phyloP scores from a whole-genome alignment of 64 coral and sea anemone genomes.

The Trachythela sp. region DNA sequence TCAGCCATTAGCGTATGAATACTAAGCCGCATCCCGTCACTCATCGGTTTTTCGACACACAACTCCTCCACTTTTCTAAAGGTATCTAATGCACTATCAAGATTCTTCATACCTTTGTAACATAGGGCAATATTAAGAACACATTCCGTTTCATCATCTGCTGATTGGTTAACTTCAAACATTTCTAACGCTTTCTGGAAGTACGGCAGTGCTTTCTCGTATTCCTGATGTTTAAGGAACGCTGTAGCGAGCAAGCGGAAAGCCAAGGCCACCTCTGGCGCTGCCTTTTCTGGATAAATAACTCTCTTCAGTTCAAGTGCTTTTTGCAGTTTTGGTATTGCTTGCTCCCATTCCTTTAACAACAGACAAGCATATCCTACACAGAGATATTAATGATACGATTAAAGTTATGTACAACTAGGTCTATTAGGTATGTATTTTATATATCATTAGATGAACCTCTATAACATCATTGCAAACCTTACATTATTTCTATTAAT shows the following conservation, averaged over 20 bases:
- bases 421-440: background rate
- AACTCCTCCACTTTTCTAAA: background rate
- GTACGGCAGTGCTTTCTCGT: background rate
- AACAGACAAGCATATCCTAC: background rate
- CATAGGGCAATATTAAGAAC: background rate
- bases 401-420: background rate
- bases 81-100: background rate
- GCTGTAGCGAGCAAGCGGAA: background rate
- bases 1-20: background rate
- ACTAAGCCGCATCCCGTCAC: background rate
- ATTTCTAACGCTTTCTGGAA: background rate
- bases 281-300: background rate
- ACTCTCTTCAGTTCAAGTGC: background rate
- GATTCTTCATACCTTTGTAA: conserved; percentile 7
- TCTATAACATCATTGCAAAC: background rate
- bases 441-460: background rate
- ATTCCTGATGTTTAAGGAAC: background rate
- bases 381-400: background rate
- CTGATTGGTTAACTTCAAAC: background rate
- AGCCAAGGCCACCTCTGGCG: background rate
- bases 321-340: background rate
- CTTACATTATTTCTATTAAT: too few species aligned
- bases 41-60: background rate
- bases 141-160: background rate
- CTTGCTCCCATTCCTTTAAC: background rate